Base-by-base conservation (phyloP, 1,140 invertebrate species). In the Colletes latitarsis region DNA sequence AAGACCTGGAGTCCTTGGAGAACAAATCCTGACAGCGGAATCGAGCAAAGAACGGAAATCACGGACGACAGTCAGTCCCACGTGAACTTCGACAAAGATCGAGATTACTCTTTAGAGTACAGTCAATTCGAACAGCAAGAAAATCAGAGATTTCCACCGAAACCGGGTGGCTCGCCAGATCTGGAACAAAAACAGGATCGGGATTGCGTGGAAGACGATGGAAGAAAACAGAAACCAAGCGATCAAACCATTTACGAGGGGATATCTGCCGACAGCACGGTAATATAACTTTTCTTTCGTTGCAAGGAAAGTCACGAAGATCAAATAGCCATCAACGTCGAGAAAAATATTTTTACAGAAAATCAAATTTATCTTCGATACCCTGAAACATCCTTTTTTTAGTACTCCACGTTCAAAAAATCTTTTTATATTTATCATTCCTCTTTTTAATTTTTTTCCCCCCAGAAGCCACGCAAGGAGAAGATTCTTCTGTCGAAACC, bases 381-480 rank as follows among this genome's bases (percentile, higher is more conserved):
- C 19, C 6, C 9, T 21, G 9, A 15, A 14, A 43, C 52, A 46
- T 66, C 52, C 19, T 53, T 49, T 49, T 12, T 12, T 49, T 49
- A 49, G 8, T 9, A 49, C 49, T 49, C 10, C 3, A 10, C 8
- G 49, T 49, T 49, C 49, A 12, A 3, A 43, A 19, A 8, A 10
- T 58, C 6, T 46, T 9, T 46, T 9, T 9, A 8, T 6, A 46
- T 71, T 39, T 4, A n/a, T 39, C 1, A 17, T 70, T 63, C 30
- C 30, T 30, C 30, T 30, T 4, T n/a, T 43, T 58, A 67, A 21
- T 52, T 63, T 73, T 60, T n/a, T 60, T 17, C 41, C 41, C 71
- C 75, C 0, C 62, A 93, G 92, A 93, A 93, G 87, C 89, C 92
- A 0, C 84, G 84, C 4, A 88, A 87, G 67, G 92, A 90, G 49